Evolutionary conservation across 2,888 invertebrate species (phyloP).

Genomic region (Hyposoter dolosus): DNA sequence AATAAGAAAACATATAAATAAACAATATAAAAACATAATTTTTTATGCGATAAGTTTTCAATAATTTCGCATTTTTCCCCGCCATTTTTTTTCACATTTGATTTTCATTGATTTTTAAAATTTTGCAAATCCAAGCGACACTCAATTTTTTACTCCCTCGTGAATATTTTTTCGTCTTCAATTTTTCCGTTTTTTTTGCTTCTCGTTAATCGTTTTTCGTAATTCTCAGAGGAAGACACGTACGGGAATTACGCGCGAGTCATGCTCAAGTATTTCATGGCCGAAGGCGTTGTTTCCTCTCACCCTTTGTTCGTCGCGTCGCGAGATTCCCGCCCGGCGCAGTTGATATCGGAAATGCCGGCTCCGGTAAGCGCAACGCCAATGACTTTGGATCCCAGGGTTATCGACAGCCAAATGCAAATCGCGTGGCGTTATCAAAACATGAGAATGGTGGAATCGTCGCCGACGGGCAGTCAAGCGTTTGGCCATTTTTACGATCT

Average conservation of each 20-base stretch:
- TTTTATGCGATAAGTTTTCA: no score
- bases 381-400: slow-evolving; percentile 71
- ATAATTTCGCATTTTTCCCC: neutral
- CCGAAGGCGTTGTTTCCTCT: slow-evolving; percentile 93
- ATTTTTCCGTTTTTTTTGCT: slow-evolving; percentile 6
- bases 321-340: slow-evolving; percentile 89
- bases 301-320: slow-evolving; percentile 92
- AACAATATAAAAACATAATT: neutral
- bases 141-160: neutral
- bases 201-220: no score
- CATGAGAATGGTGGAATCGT: slow-evolving; percentile 87
- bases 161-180: no score
- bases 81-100: neutral
- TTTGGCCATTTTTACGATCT: slow-evolving; percentile 94
- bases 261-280: slow-evolving; percentile 93
- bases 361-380: slow-evolving; percentile 85
- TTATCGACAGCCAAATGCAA: slow-evolving; percentile 88
- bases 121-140: no score
- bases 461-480: slow-evolving; percentile 85
- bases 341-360: slow-evolving; percentile 88
- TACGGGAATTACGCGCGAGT: slow-evolving; percentile 92
- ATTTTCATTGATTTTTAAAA: neutral
- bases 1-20: neutral
- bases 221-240: slow-evolving; percentile 92
- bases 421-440: slow-evolving; percentile 97